These are phyloP conservation scores for Petromus typicus DNA, from an alignment of 2,113 vertebrate genomes.

Conservation along the genomic window DNA sequence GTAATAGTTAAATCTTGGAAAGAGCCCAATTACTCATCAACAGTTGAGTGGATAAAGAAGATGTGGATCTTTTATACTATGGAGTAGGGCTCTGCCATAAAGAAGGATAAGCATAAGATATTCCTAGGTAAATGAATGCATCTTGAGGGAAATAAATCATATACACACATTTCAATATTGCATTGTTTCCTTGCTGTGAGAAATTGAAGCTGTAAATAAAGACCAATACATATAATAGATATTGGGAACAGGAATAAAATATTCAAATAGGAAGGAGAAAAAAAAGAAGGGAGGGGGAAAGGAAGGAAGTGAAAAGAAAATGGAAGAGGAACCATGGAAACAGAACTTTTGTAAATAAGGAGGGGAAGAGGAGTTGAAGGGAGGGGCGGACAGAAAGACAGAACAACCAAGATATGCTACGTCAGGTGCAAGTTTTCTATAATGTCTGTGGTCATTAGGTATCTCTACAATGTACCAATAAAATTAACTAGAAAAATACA, in stretches of 20 bases:
- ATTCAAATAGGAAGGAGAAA: neutral
- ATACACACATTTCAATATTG: neutral
- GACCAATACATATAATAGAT: neutral
- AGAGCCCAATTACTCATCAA: neutral
- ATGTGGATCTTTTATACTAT: neutral
- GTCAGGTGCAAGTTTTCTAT: neutral
- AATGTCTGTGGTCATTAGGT: neutral
- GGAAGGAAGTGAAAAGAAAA: neutral
- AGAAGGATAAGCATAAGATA: neutral
- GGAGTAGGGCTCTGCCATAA: neutral
- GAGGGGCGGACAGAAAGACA: neutral
- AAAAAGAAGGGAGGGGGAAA: neutral
- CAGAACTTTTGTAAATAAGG: neutral
- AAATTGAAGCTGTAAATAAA: neutral
- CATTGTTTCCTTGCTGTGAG: neutral
- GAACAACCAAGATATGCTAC: neutral
- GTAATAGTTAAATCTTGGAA: neutral
- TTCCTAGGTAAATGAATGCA: neutral
- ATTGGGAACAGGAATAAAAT: neutral
- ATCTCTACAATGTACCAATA: neutral
- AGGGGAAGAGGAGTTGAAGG: neutral
- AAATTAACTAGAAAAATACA: neutral
- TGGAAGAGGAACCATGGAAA: neutral
- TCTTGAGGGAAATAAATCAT: neutral
- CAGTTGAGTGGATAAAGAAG: neutral